A percentile compares a stretch with the other conserved stretches of the same genome.
phyloP scores from a whole-genome alignment of 2,888 invertebrate genomes.

The Phragmatobia fuliginosa region DNA sequence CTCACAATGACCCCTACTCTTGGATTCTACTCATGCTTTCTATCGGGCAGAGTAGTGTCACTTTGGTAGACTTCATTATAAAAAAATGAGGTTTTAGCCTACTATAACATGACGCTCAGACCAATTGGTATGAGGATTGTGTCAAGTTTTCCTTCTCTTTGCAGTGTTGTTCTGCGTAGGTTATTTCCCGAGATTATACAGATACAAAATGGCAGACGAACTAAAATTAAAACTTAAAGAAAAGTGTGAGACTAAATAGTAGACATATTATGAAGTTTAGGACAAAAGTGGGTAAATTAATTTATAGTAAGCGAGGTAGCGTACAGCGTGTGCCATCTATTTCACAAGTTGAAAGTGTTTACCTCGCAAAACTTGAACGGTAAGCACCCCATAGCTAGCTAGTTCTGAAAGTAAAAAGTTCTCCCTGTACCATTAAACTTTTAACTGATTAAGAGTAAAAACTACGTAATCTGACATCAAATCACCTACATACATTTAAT shows the following conservation, averaged over 20 bases:
- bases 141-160: not conserved
- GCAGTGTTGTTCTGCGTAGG: no score
- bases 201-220: not conserved
- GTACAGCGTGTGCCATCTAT: slow-evolving; percentile 35
- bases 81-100: no score
- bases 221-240: not conserved
- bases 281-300: slow-evolving; percentile 33
- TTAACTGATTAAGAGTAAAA: slow-evolving; percentile 26
- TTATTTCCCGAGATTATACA: no score
- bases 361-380: slow-evolving; percentile 33
- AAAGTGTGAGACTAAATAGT: not conserved
- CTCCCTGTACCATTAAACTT: slow-evolving; percentile 24
- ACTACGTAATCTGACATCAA: slow-evolving; percentile 1
- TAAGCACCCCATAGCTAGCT: slow-evolving; percentile 29
- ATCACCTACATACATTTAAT: slow-evolving; percentile 1
- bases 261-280: slow-evolving; percentile 21
- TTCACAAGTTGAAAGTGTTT: slow-evolving; percentile 38
- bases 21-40: no score
- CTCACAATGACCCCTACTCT: no score
- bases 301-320: slow-evolving; percentile 29
- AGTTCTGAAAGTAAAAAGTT: slow-evolving; percentile 41
- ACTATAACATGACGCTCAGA: no score
- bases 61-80: no score
- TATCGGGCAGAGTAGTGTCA: no score
- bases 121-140: no score